Conservation (phyloP, 2,888 invertebrate species). For the Lasioglossum calceatum region DNA sequence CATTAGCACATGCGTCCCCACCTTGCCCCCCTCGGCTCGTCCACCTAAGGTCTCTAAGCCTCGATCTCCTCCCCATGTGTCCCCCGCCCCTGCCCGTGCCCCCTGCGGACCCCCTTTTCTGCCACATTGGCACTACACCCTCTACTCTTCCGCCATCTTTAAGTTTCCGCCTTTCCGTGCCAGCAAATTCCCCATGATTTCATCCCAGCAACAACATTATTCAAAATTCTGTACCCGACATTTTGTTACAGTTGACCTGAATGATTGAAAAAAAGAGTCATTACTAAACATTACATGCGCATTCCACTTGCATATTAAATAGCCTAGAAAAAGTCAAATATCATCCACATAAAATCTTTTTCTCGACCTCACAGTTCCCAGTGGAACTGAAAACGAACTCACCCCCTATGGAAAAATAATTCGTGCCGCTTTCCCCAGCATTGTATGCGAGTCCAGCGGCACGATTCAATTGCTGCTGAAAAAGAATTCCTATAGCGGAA, state of each 20-base stretch:
- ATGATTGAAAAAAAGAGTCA: background rate
- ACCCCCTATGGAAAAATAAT: background rate
- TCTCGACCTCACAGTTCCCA: background rate
- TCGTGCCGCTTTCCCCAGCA: background rate
- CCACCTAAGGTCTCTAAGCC: constrained; percentile 65
- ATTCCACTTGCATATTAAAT: background rate
- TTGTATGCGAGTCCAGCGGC: background rate
- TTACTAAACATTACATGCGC: background rate
- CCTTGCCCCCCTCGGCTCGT: constrained; percentile 38
- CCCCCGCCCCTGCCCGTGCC: constrained; percentile 23
- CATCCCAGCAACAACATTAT: background rate
- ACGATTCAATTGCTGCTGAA: background rate
- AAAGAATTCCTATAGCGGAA: background rate
- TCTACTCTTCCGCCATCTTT: constrained; percentile 1
- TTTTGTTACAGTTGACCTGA: background rate
- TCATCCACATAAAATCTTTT: background rate
- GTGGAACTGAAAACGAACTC: background rate
- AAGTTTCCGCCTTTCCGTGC: background rate
- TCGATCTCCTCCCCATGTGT: constrained; percentile 36
- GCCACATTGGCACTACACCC: constrained; percentile 56
- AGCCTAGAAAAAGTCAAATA: background rate
- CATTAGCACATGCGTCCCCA: constrained; percentile 83
- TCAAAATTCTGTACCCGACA: background rate
- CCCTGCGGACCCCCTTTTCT: constrained; percentile 21
- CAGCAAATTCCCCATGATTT: background rate